phyloP scores from a whole-genome alignment of 2,113 vertebrate species.

The Larimichthys crocea region DNA sequence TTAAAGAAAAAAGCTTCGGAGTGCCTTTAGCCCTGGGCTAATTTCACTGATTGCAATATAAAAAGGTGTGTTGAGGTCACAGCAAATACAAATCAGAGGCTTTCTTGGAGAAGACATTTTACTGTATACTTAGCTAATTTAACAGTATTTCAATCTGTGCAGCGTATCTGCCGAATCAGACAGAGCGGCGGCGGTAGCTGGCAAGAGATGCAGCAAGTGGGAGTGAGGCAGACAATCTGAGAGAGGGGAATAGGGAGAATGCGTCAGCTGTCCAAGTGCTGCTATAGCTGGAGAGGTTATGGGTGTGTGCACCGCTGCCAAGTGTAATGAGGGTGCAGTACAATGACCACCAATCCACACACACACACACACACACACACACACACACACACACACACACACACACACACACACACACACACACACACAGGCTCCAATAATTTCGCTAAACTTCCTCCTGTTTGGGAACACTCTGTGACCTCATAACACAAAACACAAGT shows the following conservation, averaged over 20 bases:
- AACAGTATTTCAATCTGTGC: slow-evolving; percentile 47
- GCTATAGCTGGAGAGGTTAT: slow-evolving; percentile 50
- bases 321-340: slow-evolving; percentile 52
- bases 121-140: slow-evolving; percentile 35
- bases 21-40: slow-evolving; percentile 25
- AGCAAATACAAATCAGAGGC: slow-evolving; percentile 17
- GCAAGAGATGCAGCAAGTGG: slow-evolving; percentile 23
- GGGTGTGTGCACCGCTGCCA: slow-evolving; percentile 36
- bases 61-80: slow-evolving; percentile 43
- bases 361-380: neutral
- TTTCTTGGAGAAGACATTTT: slow-evolving; percentile 3
- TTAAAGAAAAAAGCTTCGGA: neutral
- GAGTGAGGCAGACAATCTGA: slow-evolving; percentile 29
- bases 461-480: slow-evolving; percentile 6
- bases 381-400: neutral
- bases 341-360: slow-evolving; percentile 23
- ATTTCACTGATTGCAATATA: slow-evolving; percentile 51
- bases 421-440: neutral
- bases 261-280: slow-evolving; percentile 49
- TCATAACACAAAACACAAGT: slow-evolving; percentile 4
- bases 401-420: neutral
- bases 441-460: slow-evolving; percentile 24
- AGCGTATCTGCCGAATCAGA: slow-evolving; percentile 22
- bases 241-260: slow-evolving; percentile 24
- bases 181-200: slow-evolving; percentile 8